Conservation (phyloP, 2,888 invertebrate genomes). For the Caenorhabditis panamensis region DNA sequence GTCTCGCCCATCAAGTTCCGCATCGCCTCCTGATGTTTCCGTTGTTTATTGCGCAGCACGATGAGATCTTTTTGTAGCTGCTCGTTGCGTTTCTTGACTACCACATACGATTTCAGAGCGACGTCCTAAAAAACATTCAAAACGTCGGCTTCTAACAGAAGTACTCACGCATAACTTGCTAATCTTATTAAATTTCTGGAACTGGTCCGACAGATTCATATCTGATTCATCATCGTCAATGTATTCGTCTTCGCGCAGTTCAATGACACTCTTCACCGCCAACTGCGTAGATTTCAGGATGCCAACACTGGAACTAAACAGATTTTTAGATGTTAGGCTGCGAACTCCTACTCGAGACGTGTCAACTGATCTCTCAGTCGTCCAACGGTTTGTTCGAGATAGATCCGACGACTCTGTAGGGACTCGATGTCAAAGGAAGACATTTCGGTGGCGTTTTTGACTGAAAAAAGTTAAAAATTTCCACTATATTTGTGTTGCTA, state of each 20-base stretch:
- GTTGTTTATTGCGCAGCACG: conserved; percentile 7
- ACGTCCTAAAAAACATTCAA: conserved; percentile 25
- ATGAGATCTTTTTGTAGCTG: conserved; percentile 32
- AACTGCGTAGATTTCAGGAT: conserved; percentile 32
- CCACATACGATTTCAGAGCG: conserved; percentile 34
- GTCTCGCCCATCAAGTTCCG: conserved; percentile 19
- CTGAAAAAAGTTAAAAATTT: conserved; percentile 11
- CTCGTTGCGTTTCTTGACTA: conserved; percentile 39
- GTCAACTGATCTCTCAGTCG: conserved; percentile 17
- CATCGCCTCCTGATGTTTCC: conserved; percentile 27
- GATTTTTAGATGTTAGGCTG: too few species aligned
- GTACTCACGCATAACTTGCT: conserved; percentile 41
- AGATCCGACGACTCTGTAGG: neutral
- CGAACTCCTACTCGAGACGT: conserved; percentile 14
- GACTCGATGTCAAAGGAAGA: conserved; percentile 14
- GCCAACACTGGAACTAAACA: conserved; percentile 39
- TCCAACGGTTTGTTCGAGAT: neutral
- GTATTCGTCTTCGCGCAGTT: conserved; percentile 44
- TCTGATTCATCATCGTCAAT: conserved; percentile 22
- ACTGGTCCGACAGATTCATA: conserved; percentile 28
- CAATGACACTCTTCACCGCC: conserved; percentile 46
- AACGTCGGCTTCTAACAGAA: neutral
- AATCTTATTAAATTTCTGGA: conserved; percentile 36
- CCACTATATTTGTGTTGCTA: too few species aligned
- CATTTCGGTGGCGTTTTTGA: conserved; percentile 21